Evolutionary conservation across 2,113 vertebrate species (phyloP), one percentile per base, ranked within the genome.

Genomic region (Archilochus colubris): DNA sequence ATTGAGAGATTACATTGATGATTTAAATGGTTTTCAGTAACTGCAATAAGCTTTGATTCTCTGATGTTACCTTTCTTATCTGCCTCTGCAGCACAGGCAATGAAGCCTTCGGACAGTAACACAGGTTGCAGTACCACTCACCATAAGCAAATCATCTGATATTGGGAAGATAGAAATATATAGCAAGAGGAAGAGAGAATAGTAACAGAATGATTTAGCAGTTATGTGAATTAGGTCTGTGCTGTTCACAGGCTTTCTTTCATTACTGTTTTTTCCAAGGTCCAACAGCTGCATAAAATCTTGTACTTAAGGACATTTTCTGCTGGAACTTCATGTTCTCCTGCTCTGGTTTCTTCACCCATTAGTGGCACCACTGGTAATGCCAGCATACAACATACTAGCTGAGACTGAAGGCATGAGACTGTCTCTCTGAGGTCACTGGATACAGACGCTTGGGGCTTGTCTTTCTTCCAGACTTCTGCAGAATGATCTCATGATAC

Each of bases 351-450:
- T 19, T 88, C 53, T 85, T 81, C 58, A 76, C 2, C 6, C 14
- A 7, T 43, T 43, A 55, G 5, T 55, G 9, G 9, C 1, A 1
- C 31, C 55, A 12, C 27, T 66, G 46, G 6, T 17, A 76, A 20
- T 55, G 54, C 6, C 7, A 27, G 27, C 50, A 27, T 19, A 46
- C 0, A 0, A 22, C 1, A 2, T 30, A 12, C 15, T 2, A 5
- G 5, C 27, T 62, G 48, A 20, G 9, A 67, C 18, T 58, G 22
- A 43, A 33, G 23, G 76, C 28, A 27, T 22, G 19, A 21, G 10
- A 17, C 40, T 62, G 6, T 51, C 17, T 61, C 13, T 61, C 31
- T 40, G 10, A 68, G 28, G 43, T 67, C 64, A 53, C 11, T 58
- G 43, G 48, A 28, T 21, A 53, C 14, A 51, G 40, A 64, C 78